Evolutionary conservation across 2,797 vertebrate species (phyloP), one percentile per base, ranked within the genome.

Genomic region (Argyrosomus regius): DNA sequence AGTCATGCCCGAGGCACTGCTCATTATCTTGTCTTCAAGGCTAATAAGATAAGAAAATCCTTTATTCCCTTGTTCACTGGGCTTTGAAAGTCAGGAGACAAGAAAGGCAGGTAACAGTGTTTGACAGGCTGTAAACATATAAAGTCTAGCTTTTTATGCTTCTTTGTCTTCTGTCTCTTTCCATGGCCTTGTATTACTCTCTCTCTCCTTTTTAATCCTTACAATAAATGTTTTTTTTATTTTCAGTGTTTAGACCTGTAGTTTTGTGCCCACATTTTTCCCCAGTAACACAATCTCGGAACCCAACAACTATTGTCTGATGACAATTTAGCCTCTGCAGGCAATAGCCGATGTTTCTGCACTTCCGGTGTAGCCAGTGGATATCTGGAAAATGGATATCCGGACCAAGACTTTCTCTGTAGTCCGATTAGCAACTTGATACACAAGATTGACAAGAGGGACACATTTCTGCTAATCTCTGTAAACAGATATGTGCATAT

Each of bases 11-110:
- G 35, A 64, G 65, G 72, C 72, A 73, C 52, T 39, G n/a, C n/a
- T 79, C 31, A 78, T 86, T 83, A 77, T 59, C n/a, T 12, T 54
- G 66, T 81, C 6, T 68, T 68, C 49, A 75, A 83, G 57, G 52
- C 43, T 45, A 76, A 77, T 60, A 39, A 65, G 56, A 24, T 35
- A n/a, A 54, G 20, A 59, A 66, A 79, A 50, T 50, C 7, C 22
- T 41, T 63, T 28, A 49, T 62, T 50, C 1, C 56, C 41, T 14
- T 9, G 49, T n/a, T 52, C 39, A 39, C 12, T 20, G 17, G n/a
- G 41, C 41, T 61, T 5, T 68, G 60, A 50, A 24, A 24, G 48
- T 18, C 45, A 17, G 8, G 16, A 53, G 35, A 57, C 10, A 57
- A 24, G 28, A 24, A 9, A 71, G 43, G 49, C 24, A 49, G 31